A percentile compares a stretch with the other conserved stretches of the same genome.
Conservation (phyloP, 2,888 invertebrate species). For the Dryococelus australis region DNA sequence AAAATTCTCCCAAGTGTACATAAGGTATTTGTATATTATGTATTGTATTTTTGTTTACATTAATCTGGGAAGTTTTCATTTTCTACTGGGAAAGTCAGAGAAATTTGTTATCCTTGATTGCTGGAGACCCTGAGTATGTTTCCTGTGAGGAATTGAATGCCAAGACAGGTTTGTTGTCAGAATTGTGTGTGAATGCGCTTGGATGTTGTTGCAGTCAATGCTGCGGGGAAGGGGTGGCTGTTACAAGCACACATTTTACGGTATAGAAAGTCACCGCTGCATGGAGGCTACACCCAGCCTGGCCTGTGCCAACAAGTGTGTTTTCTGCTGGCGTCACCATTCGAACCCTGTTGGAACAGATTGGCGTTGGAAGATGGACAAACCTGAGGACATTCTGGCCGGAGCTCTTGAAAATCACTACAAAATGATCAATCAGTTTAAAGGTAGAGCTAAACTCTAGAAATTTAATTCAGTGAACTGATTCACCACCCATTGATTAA, state of each 20-base stretch:
- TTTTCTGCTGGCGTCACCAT: constrained; percentile 66
- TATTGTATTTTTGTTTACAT: too few species aligned
- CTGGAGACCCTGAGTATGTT: too few species aligned
- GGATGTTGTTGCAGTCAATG: constrained; percentile 56
- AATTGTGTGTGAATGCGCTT: neutral
- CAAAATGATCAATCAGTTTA: constrained; percentile 62
- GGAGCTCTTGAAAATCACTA: constrained; percentile 63
- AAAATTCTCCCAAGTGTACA: too few species aligned
- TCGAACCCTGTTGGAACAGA: constrained; percentile 66
- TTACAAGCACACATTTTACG: constrained; percentile 68
- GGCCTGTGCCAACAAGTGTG: constrained; percentile 68
- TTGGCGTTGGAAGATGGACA: constrained; percentile 67
- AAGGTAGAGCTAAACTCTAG: constrained; percentile 51
- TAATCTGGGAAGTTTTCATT: too few species aligned
- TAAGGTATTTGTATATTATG: too few species aligned
- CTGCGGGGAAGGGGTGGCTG: constrained; percentile 64
- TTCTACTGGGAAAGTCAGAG: too few species aligned
- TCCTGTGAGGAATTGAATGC: too few species aligned
- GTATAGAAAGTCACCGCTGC: constrained; percentile 66
- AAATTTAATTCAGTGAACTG: too few species aligned
- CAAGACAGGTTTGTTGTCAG: too few species aligned
- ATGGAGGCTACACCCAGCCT: constrained; percentile 68
- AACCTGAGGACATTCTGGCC: constrained; percentile 61
- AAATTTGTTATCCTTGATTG: too few species aligned
- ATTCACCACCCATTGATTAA: too few species aligned